Evolutionary conservation across 2,797 vertebrate genomes (phyloP).

Genomic region (Cossypha caffra): DNA sequence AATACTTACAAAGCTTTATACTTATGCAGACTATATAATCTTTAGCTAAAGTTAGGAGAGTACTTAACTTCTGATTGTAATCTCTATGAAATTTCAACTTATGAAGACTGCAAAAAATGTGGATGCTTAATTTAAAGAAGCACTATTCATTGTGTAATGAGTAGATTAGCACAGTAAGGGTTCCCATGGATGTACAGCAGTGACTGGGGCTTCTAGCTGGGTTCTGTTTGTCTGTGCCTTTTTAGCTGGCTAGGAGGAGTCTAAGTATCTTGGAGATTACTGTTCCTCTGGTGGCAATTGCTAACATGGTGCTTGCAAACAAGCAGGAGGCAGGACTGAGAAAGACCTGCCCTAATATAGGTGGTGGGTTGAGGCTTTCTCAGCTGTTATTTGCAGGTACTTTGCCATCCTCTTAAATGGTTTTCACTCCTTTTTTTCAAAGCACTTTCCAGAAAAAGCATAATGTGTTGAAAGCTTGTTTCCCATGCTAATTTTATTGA

Average conservation of each 20-base stretch:
- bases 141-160: slow-evolving; percentile 1
- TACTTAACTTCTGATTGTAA: slow-evolving; percentile 19
- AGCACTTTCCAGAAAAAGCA: not conserved
- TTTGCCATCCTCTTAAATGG: not conserved
- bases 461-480: not conserved
- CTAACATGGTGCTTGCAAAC: not conserved
- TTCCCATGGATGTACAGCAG: not conserved
- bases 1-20: slow-evolving; percentile 39
- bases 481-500: not conserved
- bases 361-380: not conserved
- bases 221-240: not conserved
- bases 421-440: not conserved
- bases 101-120: not conserved
- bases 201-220: not conserved
- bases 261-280: not conserved
- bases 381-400: not conserved
- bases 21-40: slow-evolving; percentile 23
- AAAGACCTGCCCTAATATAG: not conserved
- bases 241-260: not conserved
- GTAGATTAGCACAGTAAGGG: not conserved
- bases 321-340: not conserved
- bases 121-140: slow-evolving; percentile 60
- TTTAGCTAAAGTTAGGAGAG: slow-evolving; percentile 25
- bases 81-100: slow-evolving; percentile 13
- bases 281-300: not conserved